Conservation (phyloP, 1,140 invertebrate genomes). For the Leptestheria dahalacensis region DNA sequence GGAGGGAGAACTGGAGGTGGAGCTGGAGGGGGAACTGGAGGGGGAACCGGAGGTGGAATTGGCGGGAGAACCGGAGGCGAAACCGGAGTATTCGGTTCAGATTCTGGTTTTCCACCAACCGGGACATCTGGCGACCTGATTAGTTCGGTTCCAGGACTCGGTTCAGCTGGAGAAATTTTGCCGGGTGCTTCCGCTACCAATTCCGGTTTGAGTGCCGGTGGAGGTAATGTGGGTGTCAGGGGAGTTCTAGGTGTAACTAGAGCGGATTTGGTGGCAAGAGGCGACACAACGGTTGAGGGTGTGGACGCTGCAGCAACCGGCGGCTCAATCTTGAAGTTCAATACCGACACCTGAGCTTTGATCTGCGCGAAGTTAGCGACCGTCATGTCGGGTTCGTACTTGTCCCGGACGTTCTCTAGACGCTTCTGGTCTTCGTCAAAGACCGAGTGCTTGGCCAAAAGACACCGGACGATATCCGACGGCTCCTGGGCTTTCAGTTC, state of each 20-base stretch:
- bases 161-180: too few species aligned
- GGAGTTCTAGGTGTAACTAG: too few species aligned
- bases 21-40: background rate
- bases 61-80: background rate
- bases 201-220: background rate
- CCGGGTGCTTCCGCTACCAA: too few species aligned
- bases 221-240: background rate
- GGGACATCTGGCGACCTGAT: too few species aligned
- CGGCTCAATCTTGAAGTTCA: background rate
- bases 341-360: background rate
- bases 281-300: background rate
- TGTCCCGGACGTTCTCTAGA: slow-evolving; percentile 70
- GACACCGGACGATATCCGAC: slow-evolving; percentile 82
- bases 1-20: background rate
- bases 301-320: background rate
- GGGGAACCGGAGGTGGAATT: background rate
- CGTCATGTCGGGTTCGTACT: slow-evolving; percentile 53
- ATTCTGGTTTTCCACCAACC: background rate
- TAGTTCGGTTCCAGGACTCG: too few species aligned
- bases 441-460: slow-evolving; percentile 78
- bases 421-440: slow-evolving; percentile 91
- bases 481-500: slow-evolving; percentile 46
- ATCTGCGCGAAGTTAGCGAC: background rate
- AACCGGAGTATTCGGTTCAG: background rate
- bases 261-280: background rate